These are phyloP conservation scores for Spilogale gracilis DNA, from an alignment of 2,113 vertebrate genomes.

Conservation along the genomic window DNA sequence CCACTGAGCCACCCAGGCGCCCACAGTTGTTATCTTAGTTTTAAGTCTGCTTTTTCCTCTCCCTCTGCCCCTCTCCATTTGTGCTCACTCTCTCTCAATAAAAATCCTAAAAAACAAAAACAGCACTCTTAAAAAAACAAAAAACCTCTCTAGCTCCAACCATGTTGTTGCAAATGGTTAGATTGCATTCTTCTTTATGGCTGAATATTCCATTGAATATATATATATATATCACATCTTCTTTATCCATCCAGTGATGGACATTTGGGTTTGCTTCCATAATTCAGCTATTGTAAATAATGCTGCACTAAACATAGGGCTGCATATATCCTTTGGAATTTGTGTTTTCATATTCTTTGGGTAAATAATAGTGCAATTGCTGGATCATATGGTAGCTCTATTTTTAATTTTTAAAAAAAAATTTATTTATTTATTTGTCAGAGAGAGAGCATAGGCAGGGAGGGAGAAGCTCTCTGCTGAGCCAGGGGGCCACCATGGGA, in stretches of 20 bases:
- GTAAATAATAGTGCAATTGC: not conserved
- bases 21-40: not conserved
- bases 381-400: not conserved
- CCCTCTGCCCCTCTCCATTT: no score
- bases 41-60: no score
- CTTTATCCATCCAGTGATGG: not conserved
- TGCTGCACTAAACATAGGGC: not conserved
- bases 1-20: no score
- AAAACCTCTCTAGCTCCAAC: not conserved
- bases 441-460: no score
- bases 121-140: no score
- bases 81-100: no score
- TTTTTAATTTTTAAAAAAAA: not conserved
- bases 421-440: no score
- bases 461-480: no score
- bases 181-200: not conserved
- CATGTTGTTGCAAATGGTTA: not conserved
- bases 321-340: not conserved
- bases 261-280: not conserved
- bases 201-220: not conserved
- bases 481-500: no score
- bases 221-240: not conserved
- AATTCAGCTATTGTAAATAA: not conserved
- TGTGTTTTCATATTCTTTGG: not conserved
- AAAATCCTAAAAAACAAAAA: no score